These are phyloP conservation scores for Kuschelorhynchus macadamiae DNA, from an alignment of 2,888 invertebrate species.

Conservation along the genomic window DNA sequence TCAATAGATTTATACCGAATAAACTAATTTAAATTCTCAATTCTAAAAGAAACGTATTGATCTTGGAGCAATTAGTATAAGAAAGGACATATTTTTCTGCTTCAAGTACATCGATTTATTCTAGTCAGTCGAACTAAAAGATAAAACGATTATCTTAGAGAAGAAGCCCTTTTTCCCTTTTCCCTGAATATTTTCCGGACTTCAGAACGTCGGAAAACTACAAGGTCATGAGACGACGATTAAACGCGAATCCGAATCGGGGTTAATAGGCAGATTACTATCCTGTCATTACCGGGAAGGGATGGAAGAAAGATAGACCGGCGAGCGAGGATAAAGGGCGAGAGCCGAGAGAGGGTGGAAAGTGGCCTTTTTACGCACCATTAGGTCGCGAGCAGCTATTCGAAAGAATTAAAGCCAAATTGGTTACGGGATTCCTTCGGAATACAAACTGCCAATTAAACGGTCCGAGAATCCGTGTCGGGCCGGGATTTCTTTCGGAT, in stretches of 20 bases:
- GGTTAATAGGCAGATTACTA: constrained; percentile 49
- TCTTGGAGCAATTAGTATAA: no score
- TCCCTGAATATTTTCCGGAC: no score
- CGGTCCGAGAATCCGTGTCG: constrained; percentile 17
- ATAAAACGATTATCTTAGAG: no score
- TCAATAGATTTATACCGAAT: no score
- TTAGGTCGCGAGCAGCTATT: constrained; percentile 60
- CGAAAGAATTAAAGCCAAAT: constrained; percentile 61
- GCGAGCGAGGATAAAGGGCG: constrained; percentile 37
- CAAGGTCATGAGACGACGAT: constrained; percentile 35
- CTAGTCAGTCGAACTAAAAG: no score
- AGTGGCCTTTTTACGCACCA: constrained; percentile 56
- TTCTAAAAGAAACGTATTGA: no score
- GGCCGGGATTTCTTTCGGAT: constrained; percentile 8
- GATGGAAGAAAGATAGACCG: constrained; percentile 23
- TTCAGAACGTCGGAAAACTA: no score
- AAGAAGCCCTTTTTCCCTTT: no score
- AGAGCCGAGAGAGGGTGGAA: constrained; percentile 35
- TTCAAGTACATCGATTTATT: no score
- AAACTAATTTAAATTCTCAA: no score
- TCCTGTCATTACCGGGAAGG: constrained; percentile 41
- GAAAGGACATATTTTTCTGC: no score
- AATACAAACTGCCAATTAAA: constrained; percentile 61
- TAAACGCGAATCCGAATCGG: constrained; percentile 32
- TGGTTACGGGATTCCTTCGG: constrained; percentile 56